phyloP scores from a whole-genome alignment of 2,888 invertebrate genomes.

The Noctua fimbriata region DNA sequence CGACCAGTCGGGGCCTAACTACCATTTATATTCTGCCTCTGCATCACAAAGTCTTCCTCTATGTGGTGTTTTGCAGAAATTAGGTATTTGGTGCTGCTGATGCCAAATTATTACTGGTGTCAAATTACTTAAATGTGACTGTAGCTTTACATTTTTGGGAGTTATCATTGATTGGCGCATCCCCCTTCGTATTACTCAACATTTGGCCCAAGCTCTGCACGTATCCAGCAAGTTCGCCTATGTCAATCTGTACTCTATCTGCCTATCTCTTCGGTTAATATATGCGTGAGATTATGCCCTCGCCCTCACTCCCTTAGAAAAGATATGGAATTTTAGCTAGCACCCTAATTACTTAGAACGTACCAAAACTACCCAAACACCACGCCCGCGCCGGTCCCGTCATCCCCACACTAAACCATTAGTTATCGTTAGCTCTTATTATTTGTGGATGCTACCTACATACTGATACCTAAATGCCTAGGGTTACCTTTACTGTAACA shows the following conservation, averaged over 20 bases:
- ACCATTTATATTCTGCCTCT: not conserved
- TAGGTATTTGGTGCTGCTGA: not conserved
- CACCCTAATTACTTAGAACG: not conserved
- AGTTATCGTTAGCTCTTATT: no score
- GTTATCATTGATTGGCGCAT: not conserved
- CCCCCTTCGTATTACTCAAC: no score
- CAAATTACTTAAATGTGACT: no score
- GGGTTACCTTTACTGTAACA: not conserved
- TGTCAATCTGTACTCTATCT: not conserved
- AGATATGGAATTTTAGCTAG: not conserved
- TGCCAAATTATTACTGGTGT: no score
- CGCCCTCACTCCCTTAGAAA: not conserved
- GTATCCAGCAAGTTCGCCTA: not conserved
- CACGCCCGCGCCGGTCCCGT: not conserved
- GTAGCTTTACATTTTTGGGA: not conserved
- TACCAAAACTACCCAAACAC: not conserved
- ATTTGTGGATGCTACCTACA: no score
- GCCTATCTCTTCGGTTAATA: no score
- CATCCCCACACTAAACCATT: not conserved
- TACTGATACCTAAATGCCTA: no score
- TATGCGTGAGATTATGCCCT: not conserved
- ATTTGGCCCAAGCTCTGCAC: no score
- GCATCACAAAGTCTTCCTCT: not conserved
- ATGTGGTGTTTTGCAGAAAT: not conserved
- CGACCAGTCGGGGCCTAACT: not conserved